Percentiles rank a stretch among this genome's conserved stretches.
These are phyloP conservation scores for Scytalopus superciliaris DNA, from an alignment of 2,113 vertebrate species.

Conservation along the genomic window DNA sequence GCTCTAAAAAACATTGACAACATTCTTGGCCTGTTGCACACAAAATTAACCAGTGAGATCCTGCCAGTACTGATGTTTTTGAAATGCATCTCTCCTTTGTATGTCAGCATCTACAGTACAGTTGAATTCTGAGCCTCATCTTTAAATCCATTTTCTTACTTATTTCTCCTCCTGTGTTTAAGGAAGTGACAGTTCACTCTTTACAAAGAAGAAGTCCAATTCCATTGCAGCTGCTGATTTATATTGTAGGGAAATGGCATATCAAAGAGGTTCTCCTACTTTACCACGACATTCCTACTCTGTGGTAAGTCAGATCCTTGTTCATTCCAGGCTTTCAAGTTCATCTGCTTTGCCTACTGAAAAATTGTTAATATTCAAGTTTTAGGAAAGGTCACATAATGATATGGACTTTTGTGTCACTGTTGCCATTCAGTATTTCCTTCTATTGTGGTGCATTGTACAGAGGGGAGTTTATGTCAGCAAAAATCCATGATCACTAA, in stretches of 20 bases:
- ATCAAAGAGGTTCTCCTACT: slow-evolving; percentile 58
- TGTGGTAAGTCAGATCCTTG: slow-evolving; percentile 74
- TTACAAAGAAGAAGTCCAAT: slow-evolving; percentile 70
- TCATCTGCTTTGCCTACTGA: not conserved
- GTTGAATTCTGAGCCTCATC: not conserved
- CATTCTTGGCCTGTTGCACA: not conserved
- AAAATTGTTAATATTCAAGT: not conserved
- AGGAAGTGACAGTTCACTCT: slow-evolving; percentile 78
- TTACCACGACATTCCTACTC: slow-evolving; percentile 75
- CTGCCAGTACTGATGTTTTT: not conserved
- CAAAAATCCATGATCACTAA: not conserved
- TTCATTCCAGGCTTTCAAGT: not conserved
- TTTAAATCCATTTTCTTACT: not conserved
- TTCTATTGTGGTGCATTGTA: not conserved
- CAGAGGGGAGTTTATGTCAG: not conserved
- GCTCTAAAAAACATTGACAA: not conserved
- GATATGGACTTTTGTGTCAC: not conserved
- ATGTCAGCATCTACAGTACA: not conserved
- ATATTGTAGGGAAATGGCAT: slow-evolving; percentile 46
- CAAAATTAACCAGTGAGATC: not conserved
- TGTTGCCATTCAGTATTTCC: not conserved
- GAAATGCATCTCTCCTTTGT: not conserved
- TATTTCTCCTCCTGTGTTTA: not conserved
- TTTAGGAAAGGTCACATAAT: not conserved
- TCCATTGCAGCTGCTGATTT: slow-evolving; percentile 79